Percentiles rank a stretch among this genome's conserved stretches.
Evolutionary conservation across 1,140 invertebrate genomes (phyloP).

Genomic region (Eciton burchellii): DNA sequence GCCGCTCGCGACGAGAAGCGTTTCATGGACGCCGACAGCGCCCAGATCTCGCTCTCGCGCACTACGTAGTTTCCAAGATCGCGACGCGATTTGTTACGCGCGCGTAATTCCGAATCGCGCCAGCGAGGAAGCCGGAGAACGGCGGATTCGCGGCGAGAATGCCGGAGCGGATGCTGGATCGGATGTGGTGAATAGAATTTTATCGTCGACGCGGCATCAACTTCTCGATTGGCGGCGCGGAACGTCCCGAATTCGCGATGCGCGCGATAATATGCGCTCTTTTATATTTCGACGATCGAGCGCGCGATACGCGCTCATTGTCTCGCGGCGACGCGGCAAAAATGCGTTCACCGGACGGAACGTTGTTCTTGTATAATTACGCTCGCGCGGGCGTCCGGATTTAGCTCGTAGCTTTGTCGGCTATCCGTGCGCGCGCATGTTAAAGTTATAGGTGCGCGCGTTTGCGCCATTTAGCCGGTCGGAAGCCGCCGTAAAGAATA

Average conservation of each 20-base stretch:
- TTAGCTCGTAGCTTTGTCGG: constrained; percentile 55
- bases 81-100: background rate
- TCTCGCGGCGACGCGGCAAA: constrained; percentile 21
- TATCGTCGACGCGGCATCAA: constrained; percentile 3
- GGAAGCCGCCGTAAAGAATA: constrained; percentile 70
- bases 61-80: too few species aligned
- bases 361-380: constrained; percentile 48
- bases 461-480: constrained; percentile 63
- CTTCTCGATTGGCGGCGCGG: constrained; percentile 16
- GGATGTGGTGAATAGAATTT: constrained; percentile 21
- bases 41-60: too few species aligned
- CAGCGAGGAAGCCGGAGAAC: background rate
- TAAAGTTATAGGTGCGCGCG: constrained; percentile 16
- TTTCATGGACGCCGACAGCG: too few species aligned
- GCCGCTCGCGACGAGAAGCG: too few species aligned
- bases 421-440: constrained; percentile 40
- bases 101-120: background rate
- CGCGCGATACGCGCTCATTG: constrained; percentile 35
- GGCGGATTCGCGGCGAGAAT: background rate
- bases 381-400: background rate
- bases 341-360: constrained; percentile 11
- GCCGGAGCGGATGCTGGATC: background rate
- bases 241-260: constrained; percentile 40
- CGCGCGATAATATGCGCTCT: background rate
- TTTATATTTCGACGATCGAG: constrained; percentile 1